Evolutionary conservation across 2,888 invertebrate genomes (phyloP), one percentile per base, ranked within the genome.

Genomic region (Nasonovia ribisnigri): DNA sequence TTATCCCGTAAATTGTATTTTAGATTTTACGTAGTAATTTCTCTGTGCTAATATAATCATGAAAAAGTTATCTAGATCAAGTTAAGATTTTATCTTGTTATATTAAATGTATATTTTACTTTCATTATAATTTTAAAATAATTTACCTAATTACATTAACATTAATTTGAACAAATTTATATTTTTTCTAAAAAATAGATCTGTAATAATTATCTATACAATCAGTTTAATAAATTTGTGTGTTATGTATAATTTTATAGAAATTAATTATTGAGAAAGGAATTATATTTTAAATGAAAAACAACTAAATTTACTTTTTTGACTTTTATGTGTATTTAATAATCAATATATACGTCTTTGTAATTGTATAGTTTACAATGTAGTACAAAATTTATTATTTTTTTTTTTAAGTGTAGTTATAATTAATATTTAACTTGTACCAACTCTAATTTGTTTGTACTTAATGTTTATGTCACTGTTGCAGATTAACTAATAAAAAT

Each of bases 361-460:
- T 88, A 26, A 51, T 3, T 42, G 13, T 42, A 87, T 48, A 16
- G 36, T 48, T 20, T 92, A 67, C 36, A 92, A 77, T 77, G 88
- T 92, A 92, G 92, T 92, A 92, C 92, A 92, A 92, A 92, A 43
- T 88, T 54, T 77, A 26, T 60, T 92, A 42, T 92, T 67, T 67
- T 67, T 77, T 36, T 36, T 77, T 77, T 92, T 92, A 77, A 77
- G 67, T 54, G 1, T 87, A 92, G 88, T 43, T 54, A 2, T 92
- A 88, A 77, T 92, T 48, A 51, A 67, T 51, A 88, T 77, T 92
- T 60, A 51, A 88, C n/a, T 92, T 92, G 46, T 92, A 77, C n/a
- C 29, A 42, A 89, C 43, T 89, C 54, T 91, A 5, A 51, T 88
- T 92, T 92, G 46, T 92, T 42, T 92, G 88, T 92, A 92, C 92